Conservation (phyloP, 2,797 vertebrate genomes). For the Leucoraja ocellata region DNA sequence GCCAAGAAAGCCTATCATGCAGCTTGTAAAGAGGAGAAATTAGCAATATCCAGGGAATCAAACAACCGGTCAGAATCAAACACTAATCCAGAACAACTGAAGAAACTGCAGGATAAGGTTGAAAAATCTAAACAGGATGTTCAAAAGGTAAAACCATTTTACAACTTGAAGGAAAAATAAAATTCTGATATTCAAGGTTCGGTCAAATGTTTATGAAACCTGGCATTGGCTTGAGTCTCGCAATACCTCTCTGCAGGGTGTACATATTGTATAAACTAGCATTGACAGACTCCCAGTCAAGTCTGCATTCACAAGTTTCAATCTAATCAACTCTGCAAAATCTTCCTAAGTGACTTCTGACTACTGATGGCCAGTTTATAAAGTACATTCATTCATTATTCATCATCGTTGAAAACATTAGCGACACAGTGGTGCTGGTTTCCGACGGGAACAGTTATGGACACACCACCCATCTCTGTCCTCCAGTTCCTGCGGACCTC, state of each 20-base stretch:
- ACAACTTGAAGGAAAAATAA: not conserved
- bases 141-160: slow-evolving; percentile 69
- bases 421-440: no score
- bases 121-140: slow-evolving; percentile 92
- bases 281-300: not conserved
- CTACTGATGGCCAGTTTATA: not conserved
- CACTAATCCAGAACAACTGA: slow-evolving; percentile 82
- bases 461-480: no score
- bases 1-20: slow-evolving; percentile 84
- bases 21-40: slow-evolving; percentile 91
- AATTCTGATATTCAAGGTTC: not conserved
- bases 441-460: no score
- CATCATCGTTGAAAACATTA: no score
- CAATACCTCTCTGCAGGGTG: not conserved
- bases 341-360: not conserved
- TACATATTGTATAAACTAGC: not conserved
- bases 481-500: no score
- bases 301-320: not conserved
- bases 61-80: slow-evolving; percentile 85
- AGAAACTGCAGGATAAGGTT: slow-evolving; percentile 94
- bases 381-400: not conserved
- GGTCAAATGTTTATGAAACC: not conserved
- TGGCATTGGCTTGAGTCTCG: not conserved
- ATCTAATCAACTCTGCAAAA: not conserved
- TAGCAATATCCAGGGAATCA: slow-evolving; percentile 79